phyloP scores from a whole-genome alignment of 2,888 invertebrate species.

The Spisula subtruncata region DNA sequence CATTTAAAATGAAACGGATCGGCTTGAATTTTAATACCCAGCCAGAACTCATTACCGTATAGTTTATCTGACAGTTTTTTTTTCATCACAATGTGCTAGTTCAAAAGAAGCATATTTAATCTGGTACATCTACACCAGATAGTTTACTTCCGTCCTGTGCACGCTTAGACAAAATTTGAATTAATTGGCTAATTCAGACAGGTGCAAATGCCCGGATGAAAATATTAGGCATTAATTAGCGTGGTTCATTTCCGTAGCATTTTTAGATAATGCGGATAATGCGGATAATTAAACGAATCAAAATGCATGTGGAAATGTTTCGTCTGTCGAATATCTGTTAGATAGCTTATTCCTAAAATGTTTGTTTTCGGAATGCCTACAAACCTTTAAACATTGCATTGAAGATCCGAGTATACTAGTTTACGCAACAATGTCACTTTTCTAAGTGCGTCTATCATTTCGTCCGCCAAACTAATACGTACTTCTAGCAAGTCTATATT shows the following conservation, averaged over 20 bases:
- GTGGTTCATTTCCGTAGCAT: not conserved
- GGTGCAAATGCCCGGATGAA: slow-evolving; percentile 26
- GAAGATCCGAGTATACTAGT: too few relatives aligned
- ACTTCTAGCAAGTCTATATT: too few relatives aligned
- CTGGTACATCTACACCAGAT: not conserved
- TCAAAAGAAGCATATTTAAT: not conserved
- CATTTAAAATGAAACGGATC: not conserved
- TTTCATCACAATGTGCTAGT: not conserved
- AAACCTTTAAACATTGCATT: too few relatives aligned
- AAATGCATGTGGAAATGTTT: not conserved
- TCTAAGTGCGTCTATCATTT: too few relatives aligned
- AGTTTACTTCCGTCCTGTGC: not conserved
- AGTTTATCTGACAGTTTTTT: not conserved
- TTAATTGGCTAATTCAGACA: slow-evolving; percentile 21
- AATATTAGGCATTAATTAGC: slow-evolving; percentile 11
- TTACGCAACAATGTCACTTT: too few relatives aligned
- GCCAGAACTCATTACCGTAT: not conserved
- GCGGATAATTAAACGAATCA: not conserved
- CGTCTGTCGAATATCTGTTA: not conserved
- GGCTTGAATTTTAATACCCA: not conserved
- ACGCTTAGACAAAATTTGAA: not conserved
- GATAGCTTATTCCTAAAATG: not conserved
- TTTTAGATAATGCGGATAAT: slow-evolving; percentile 18
- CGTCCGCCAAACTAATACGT: too few relatives aligned
- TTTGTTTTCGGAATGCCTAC: too few relatives aligned